A percentile compares a stretch with the other conserved stretches of the same genome.
These are phyloP conservation scores for Leucophenga montana DNA, from an alignment of 2,888 invertebrate species.

Conservation along the genomic window DNA sequence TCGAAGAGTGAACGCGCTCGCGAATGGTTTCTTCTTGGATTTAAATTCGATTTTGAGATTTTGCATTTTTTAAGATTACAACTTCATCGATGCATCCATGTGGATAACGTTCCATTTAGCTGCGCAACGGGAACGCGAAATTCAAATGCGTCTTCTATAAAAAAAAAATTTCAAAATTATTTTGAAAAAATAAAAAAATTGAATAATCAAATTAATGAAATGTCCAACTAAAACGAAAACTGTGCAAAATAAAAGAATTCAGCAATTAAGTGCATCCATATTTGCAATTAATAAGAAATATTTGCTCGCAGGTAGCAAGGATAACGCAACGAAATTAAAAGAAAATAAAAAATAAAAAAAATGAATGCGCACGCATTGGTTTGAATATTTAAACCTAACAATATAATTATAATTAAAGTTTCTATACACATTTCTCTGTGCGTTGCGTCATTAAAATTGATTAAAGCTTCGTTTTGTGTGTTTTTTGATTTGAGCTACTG, in stretches of 20 bases:
- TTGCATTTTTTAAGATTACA: constrained; percentile 32
- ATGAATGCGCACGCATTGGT: not conserved
- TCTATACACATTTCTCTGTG: constrained; percentile 8
- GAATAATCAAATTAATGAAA: too few species aligned
- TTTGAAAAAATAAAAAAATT: too few species aligned
- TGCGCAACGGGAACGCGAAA: too few species aligned
- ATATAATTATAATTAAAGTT: too few species aligned
- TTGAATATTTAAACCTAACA: too few species aligned
- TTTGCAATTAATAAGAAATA: not conserved
- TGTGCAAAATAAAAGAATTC: too few species aligned
- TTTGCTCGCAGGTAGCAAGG: not conserved
- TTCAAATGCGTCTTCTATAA: too few species aligned
- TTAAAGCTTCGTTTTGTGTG: not conserved
- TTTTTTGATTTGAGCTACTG: too few species aligned
- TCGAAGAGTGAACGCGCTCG: constrained; percentile 61
- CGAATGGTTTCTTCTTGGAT: not conserved
- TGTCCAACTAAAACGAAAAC: too few species aligned
- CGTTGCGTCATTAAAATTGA: not conserved
- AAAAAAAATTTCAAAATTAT: too few species aligned
- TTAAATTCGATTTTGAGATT: constrained; percentile 15
- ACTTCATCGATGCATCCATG: not conserved
- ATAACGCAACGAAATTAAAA: too few species aligned
- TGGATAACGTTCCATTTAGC: not conserved
- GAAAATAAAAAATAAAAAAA: too few species aligned
- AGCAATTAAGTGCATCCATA: not conserved